Percentiles rank a stretch among this genome's conserved stretches.
These are phyloP conservation scores for Nomada lathburiana DNA, from an alignment of 2,888 invertebrate genomes.

Conservation along the genomic window DNA sequence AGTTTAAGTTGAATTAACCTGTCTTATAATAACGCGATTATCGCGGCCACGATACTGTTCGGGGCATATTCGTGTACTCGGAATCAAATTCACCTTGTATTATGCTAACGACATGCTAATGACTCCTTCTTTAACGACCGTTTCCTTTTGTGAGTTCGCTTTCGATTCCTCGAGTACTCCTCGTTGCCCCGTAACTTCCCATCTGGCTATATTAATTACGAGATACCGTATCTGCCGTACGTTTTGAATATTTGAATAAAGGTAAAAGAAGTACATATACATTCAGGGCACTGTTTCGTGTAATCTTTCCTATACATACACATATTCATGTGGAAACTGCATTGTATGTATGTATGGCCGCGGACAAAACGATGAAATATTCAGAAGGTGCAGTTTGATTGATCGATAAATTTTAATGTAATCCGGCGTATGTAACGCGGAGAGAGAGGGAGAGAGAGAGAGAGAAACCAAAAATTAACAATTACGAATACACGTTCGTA, in stretches of 20 bases:
- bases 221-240: constrained; percentile 5
- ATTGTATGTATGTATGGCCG: background rate
- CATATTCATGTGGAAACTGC: background rate
- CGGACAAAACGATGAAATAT: constrained; percentile 16
- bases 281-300: no score
- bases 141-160: constrained; percentile 54
- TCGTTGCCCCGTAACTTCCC: constrained; percentile 15
- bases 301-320: background rate
- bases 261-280: background rate
- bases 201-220: constrained; percentile 44
- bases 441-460: no score
- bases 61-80: constrained; percentile 55
- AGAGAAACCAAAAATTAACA: background rate
- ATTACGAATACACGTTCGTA: background rate
- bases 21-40: constrained; percentile 52
- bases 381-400: background rate
- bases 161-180: constrained; percentile 47
- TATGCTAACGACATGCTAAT: constrained; percentile 61
- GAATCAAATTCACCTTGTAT: constrained; percentile 62
- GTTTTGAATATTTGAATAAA: background rate
- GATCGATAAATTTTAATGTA: background rate
- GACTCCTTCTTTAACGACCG: constrained; percentile 57
- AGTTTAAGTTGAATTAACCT: constrained; percentile 48
- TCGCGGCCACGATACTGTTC: constrained; percentile 35
- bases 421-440: background rate